These are phyloP conservation scores for Steinernema khuongi DNA, from an alignment of 1,140 invertebrate species.

Conservation along the genomic window DNA sequence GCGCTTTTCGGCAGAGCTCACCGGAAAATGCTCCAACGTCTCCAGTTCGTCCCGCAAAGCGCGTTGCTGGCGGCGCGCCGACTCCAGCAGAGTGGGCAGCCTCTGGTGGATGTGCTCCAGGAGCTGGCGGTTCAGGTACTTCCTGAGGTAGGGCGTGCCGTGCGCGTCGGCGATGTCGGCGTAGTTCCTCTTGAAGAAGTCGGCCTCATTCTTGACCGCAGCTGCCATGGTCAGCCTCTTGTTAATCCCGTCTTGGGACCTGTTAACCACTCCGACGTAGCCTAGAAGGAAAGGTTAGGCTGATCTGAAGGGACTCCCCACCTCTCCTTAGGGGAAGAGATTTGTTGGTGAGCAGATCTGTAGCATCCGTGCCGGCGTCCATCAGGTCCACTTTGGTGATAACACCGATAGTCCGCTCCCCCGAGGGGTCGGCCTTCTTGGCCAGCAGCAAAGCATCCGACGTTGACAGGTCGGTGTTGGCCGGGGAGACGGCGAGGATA, in stretches of 20 bases:
- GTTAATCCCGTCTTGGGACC: constrained; percentile 92
- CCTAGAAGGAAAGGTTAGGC: constrained; percentile 58
- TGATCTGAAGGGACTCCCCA: neutral
- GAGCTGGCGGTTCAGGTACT: neutral
- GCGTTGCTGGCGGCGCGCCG: neutral
- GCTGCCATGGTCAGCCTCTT: constrained; percentile 63
- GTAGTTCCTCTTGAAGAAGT: neutral
- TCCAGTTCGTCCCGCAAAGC: neutral
- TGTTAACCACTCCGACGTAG: constrained; percentile 91
- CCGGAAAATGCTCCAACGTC: neutral
- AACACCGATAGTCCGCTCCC: constrained; percentile 83
- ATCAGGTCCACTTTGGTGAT: constrained; percentile 96
- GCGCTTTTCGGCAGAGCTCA: neutral
- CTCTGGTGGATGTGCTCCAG: neutral
- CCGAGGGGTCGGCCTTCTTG: constrained; percentile 85
- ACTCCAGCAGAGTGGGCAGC: neutral
- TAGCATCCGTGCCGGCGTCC: constrained; percentile 91
- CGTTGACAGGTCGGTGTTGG: constrained; percentile 92
- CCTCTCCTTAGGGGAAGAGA: constrained; percentile 91
- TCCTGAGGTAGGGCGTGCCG: neutral
- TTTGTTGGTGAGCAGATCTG: constrained; percentile 87
- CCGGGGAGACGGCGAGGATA: constrained; percentile 74
- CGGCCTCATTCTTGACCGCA: neutral
- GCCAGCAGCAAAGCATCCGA: constrained; percentile 87
- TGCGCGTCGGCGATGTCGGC: constrained; percentile 64